Evolutionary conservation across 2,888 invertebrate species (phyloP).

Genomic region (Xestia xanthographa): DNA sequence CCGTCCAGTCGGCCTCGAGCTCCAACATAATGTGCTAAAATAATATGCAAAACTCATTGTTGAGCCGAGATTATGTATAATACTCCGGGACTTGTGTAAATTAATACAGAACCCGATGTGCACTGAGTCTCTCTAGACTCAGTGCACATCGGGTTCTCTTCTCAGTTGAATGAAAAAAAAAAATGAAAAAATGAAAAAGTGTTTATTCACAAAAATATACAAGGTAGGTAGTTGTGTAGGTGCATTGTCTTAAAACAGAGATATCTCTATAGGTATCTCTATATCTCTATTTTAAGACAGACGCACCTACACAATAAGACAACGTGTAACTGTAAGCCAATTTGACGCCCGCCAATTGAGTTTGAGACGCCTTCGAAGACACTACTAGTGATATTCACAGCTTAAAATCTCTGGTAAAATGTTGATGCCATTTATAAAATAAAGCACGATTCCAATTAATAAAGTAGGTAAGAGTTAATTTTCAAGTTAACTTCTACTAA

Average conservation of each 20-base stretch:
- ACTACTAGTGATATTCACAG: too few relatives aligned
- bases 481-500: neutral
- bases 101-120: slow-evolving; percentile 11
- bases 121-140: too few relatives aligned
- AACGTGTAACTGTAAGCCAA: slow-evolving; percentile 13
- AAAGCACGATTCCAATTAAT: slow-evolving; percentile 6
- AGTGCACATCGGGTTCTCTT: too few relatives aligned
- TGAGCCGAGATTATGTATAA: slow-evolving; percentile 10
- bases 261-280: too few relatives aligned
- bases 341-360: slow-evolving; percentile 32
- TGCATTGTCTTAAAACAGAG: too few relatives aligned
- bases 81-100: slow-evolving; percentile 14
- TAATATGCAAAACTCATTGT: slow-evolving; percentile 27
- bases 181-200: too few relatives aligned
- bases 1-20: neutral
- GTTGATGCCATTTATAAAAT: neutral
- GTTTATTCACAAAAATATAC: too few relatives aligned
- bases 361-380: slow-evolving; percentile 8
- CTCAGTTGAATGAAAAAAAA: too few relatives aligned
- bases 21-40: slow-evolving; percentile 6
- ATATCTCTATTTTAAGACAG: slow-evolving; percentile 3
- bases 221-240: too few relatives aligned
- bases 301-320: neutral
- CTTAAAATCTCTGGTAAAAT: too few relatives aligned
- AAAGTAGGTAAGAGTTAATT: neutral